These are phyloP conservation scores for Trochalopteron elliotii DNA, from an alignment of 2,113 vertebrate genomes.

Conservation along the genomic window DNA sequence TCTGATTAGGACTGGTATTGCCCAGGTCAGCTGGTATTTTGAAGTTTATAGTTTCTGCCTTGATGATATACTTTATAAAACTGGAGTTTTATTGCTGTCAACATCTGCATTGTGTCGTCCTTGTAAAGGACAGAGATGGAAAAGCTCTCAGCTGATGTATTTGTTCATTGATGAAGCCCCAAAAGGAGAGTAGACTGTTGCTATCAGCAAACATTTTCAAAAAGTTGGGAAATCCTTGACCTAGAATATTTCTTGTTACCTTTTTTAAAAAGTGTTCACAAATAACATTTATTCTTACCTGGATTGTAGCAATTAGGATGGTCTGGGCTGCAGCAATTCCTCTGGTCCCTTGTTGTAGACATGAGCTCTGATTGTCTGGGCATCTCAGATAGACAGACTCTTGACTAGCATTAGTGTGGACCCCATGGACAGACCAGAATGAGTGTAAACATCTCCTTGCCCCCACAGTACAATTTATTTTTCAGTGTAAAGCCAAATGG, in stretches of 20 bases:
- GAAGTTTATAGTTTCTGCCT: not conserved
- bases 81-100: not conserved
- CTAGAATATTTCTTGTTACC: not conserved
- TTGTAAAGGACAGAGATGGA: not conserved
- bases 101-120: not conserved
- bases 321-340: not conserved
- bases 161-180: not conserved
- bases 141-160: not conserved
- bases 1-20: not conserved
- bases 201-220: not conserved
- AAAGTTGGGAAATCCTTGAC: not conserved
- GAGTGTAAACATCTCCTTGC: not conserved
- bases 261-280: not conserved
- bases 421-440: not conserved
- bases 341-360: not conserved
- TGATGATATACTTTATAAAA: not conserved
- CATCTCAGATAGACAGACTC: not conserved
- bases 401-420: not conserved
- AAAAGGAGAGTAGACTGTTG: not conserved
- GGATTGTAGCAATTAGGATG: not conserved
- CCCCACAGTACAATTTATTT: not conserved
- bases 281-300: not conserved
- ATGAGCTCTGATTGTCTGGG: not conserved
- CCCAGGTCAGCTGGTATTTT: not conserved
- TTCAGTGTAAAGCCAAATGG: not conserved